Percentiles rank a stretch among this genome's conserved stretches.
phyloP scores from a whole-genome alignment of 2,888 invertebrate genomes.

The Trichacis sp. region DNA sequence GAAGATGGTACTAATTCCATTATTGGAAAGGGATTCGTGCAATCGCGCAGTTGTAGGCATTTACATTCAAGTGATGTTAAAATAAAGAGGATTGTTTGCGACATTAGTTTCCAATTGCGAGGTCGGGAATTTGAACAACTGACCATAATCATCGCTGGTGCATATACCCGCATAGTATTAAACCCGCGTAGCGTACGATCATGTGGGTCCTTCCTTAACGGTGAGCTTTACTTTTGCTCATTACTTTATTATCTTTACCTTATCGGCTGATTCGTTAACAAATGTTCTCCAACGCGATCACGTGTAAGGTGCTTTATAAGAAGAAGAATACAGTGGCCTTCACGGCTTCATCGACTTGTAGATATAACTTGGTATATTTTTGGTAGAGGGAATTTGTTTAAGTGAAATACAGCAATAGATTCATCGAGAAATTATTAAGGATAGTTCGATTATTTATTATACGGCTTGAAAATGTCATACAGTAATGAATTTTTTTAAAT shows the following conservation, averaged over 20 bases:
- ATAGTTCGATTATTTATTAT: slow-evolving; percentile 7
- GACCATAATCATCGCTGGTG: not conserved
- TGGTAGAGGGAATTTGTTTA: slow-evolving; percentile 11
- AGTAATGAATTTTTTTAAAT: not conserved
- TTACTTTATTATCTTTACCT: not conserved
- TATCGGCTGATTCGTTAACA: not conserved
- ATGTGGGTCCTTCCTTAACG: slow-evolving; percentile 7
- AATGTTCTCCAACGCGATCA: not conserved
- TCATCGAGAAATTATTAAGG: not conserved
- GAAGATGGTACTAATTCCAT: slow-evolving; percentile 4
- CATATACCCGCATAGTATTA: slow-evolving; percentile 10
- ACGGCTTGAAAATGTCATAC: not conserved
- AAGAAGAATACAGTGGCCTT: too few species aligned
- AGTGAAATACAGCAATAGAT: too few species aligned
- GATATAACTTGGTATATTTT: slow-evolving; percentile 1
- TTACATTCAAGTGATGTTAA: slow-evolving; percentile 3
- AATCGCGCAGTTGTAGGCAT: slow-evolving; percentile 62
- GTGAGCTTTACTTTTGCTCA: not conserved
- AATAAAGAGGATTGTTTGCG: not conserved
- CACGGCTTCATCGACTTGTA: not conserved
- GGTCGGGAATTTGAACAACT: not conserved
- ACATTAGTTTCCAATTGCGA: not conserved
- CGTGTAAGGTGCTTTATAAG: slow-evolving; percentile 13
- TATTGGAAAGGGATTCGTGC: slow-evolving; percentile 61
- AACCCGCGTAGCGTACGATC: slow-evolving; percentile 1